Base-by-base conservation (phyloP, 1,140 invertebrate species). In the Littorina saxatilis region DNA sequence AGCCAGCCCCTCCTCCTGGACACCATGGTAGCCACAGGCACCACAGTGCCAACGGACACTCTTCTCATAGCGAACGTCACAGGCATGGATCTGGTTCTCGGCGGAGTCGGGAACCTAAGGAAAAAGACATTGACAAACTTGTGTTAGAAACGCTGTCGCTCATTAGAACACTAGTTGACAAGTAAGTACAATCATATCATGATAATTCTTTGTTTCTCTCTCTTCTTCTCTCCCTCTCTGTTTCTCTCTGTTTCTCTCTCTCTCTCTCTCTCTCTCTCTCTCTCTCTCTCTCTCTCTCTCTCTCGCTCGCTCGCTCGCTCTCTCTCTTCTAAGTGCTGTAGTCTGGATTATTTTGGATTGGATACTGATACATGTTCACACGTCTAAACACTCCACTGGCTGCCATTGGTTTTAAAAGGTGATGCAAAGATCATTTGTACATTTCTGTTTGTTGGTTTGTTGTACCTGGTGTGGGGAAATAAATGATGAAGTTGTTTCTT, bases 161-260 rank as follows among this genome's bases (percentile, higher is more conserved):
- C 27, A 96, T 97, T 83, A 94, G 96, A 82, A 95, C 95, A 39
- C 93, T 97, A 68, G 96, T 97, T 82, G 96, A 97, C 91, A 97
- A 96, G 96, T 96, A 94, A 93, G 94, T 93, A 13, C 27, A 68
- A 35, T 37, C 2, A 40, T 9, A 52, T 68, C n/a, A 68, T 9
- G 35, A 68, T 43, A 40, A 32, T 2, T 27, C 4, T 73, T 40
- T 73, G 0, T 73, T n/a, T 73, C 43, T 50, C 13, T 73, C n/a
- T 40, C 7, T 27, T n/a, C 35, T 39, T 32, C 9, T 27, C 13
- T 13, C n/a, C n/a, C n/a, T n/a, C n/a, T n/a, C n/a, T n/a, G n/a
- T n/a, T n/a, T n/a, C n/a, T n/a, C n/a, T n/a, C n/a, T n/a, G n/a
- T n/a, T n/a, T n/a, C n/a, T n/a, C n/a, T n/a, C n/a, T n/a, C n/a